These are phyloP conservation scores for Trematomus loennbergii DNA, from an alignment of 2,113 vertebrate species.

Conservation along the genomic window DNA sequence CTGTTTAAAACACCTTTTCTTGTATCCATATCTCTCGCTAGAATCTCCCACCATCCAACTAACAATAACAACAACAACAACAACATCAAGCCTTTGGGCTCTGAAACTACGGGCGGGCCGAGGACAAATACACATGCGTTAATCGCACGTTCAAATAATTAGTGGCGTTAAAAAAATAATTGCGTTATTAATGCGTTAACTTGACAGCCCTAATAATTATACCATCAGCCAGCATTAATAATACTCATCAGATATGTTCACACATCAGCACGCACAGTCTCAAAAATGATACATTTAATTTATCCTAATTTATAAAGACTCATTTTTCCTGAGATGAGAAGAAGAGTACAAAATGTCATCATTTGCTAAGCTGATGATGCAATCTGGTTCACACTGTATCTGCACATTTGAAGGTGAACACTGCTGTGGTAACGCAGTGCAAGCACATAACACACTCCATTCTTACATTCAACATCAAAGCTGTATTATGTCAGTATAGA, in stretches of 20 bases:
- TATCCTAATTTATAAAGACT: slow-evolving; percentile 2
- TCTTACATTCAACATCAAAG: slow-evolving; percentile 33
- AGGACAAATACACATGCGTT: no score
- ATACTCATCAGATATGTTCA: neutral
- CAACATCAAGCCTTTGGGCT: no score
- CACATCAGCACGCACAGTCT: neutral
- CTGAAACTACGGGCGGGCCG: no score
- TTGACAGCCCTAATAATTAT: neutral
- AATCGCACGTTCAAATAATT: no score
- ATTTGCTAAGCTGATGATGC: slow-evolving; percentile 26
- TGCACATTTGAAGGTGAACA: neutral
- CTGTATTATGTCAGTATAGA: neutral
- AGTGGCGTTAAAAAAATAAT: no score
- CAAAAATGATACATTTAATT: neutral
- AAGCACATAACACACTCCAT: neutral
- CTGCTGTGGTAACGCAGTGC: neutral
- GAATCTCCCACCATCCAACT: no score
- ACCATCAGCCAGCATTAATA: neutral
- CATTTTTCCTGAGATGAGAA: neutral
- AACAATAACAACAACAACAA: no score
- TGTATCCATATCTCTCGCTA: no score
- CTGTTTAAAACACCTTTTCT: no score
- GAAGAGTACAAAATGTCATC: neutral
- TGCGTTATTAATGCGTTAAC: no score
- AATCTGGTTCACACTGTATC: slow-evolving; percentile 1